Evolutionary conservation across 2,113 vertebrate species (phyloP), one percentile per base, ranked within the genome.

Genomic region (Daboia siamensis): DNA sequence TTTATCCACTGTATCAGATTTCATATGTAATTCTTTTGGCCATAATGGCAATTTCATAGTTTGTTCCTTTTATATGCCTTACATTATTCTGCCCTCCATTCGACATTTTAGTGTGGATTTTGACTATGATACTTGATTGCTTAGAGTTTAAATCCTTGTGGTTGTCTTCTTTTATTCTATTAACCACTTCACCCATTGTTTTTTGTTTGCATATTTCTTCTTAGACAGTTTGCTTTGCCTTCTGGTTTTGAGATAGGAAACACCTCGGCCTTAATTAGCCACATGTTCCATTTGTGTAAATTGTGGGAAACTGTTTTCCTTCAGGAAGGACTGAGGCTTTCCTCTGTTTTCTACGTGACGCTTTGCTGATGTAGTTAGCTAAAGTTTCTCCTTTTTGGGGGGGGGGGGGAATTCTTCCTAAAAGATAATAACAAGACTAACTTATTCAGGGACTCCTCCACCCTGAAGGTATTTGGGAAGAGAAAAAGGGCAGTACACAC

Each of bases 191-290:
- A 44, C 9, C 95, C 93, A 84, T 94, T 95, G 96, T 95, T 55
- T n/a, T 0, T 91, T 7, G 0, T 87, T 89, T 94, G 15, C 46
- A 44, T 95, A 95, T 96, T 90, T 96, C 94, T 5, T 0, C 92
- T 90, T 48, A 44, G 90, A 95, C 93, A 96, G 94, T 96, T 96
- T 96, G 54, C 2, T 1, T 90, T 4, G 0, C 93, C 94, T 96
- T 96, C 95, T 96, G 96, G 93, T 90, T 61, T 94, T 5, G 1
- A 96, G 96, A 96, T 96, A 96, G 97, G 96, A 96, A 94, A 90
- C 69, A 6, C 94, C 93, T 69, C 39, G 46, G 92, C 93, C 90
- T 95, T 90, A 94, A 91, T 87, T 86, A 44, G 54, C 1, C 8
- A 57, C 90, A 85, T 90, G 94, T 95, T 97, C 93, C 95, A 69